These are phyloP conservation scores for Podiceps cristatus DNA, from an alignment of 2,113 vertebrate species.

Conservation along the genomic window DNA sequence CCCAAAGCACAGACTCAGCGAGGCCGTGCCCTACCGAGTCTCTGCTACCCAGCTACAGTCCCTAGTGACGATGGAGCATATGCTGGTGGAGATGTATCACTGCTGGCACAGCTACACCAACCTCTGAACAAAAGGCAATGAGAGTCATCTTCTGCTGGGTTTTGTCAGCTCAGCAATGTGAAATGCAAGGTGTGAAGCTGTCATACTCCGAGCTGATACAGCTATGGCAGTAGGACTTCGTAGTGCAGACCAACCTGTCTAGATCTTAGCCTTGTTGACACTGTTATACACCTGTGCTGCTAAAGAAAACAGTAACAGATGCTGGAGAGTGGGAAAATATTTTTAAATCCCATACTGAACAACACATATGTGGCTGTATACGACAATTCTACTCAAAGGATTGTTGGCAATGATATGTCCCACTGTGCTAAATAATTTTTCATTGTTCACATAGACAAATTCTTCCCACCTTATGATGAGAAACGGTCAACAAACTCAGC, in stretches of 20 bases:
- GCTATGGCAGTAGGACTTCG: not conserved
- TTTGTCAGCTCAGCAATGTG: conserved; percentile 47
- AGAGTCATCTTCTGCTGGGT: conserved; percentile 9
- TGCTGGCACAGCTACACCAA: conserved; percentile 12
- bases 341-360: not conserved
- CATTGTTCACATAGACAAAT: not conserved
- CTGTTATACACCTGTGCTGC: conserved; percentile 23
- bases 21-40: fast-evolving
- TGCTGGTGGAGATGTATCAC: not conserved
- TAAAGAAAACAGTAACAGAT: conserved; percentile 50
- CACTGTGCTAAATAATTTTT: not conserved
- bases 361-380: not conserved
- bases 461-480: conserved; percentile 11
- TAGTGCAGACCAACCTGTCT: conserved; percentile 38
- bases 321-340: conserved; percentile 27
- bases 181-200: conserved; percentile 40
- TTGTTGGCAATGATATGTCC: not conserved
- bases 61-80: not conserved
- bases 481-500: not conserved
- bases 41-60: not conserved
- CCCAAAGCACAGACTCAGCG: not conserved
- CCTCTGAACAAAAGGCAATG: not conserved
- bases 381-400: not conserved
- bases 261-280: not conserved
- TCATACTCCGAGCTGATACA: not conserved